phyloP scores from a whole-genome alignment of 2,797 vertebrate species.

The Diglossa cyanea region DNA sequence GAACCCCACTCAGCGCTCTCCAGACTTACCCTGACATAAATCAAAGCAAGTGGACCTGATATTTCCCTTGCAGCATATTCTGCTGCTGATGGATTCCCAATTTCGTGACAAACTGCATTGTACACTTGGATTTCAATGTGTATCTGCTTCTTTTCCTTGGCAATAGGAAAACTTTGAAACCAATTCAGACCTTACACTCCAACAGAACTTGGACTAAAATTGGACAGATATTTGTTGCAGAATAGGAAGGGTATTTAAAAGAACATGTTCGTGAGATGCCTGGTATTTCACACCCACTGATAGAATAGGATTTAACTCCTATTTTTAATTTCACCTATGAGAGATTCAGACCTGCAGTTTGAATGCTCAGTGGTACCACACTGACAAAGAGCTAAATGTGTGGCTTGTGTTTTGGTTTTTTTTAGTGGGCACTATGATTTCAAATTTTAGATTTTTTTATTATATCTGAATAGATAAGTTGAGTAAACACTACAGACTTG shows the following conservation, averaged over 20 bases:
- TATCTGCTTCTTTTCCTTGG: neutral
- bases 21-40: slow-evolving; percentile 17
- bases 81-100: slow-evolving; percentile 47
- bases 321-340: neutral
- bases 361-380: neutral
- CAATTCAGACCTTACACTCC: neutral
- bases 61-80: slow-evolving; percentile 41
- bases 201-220: slow-evolving; percentile 26
- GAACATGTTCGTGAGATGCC: neutral
- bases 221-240: neutral
- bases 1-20: neutral
- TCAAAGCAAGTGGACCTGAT: slow-evolving; percentile 45
- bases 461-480: neutral
- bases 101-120: slow-evolving; percentile 33
- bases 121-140: neutral
- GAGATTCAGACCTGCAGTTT: neutral
- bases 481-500: neutral
- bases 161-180: slow-evolving; percentile 35
- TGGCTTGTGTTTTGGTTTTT: neutral
- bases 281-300: slow-evolving; percentile 32
- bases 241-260: slow-evolving; percentile 20
- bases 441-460: neutral
- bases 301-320: neutral
- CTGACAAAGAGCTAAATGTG: neutral
- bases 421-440: neutral